These are phyloP conservation scores for Sclerurus mexicanus DNA, from an alignment of 2,113 vertebrate genomes.

Conservation along the genomic window DNA sequence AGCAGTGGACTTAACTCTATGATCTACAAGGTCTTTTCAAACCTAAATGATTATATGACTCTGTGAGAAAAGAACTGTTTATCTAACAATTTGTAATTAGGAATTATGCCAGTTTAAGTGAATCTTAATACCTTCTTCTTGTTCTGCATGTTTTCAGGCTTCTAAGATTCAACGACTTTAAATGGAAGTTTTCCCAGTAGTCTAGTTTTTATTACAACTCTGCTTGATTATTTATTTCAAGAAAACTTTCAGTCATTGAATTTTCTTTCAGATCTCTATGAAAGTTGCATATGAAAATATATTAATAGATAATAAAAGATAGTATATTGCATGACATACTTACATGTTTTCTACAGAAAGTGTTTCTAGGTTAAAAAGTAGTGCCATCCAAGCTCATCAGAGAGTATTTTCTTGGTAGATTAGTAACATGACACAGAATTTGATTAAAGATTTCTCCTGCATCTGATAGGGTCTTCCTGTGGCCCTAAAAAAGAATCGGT, in stretches of 20 bases:
- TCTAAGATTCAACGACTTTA: not conserved
- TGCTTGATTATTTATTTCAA: not conserved
- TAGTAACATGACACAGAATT: not conserved
- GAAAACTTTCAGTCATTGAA: not conserved
- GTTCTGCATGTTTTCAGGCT: not conserved
- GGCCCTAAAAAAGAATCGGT: not conserved
- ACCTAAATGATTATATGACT: not conserved
- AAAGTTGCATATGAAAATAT: not conserved
- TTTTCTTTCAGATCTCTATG: not conserved
- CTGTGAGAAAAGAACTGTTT: not conserved
- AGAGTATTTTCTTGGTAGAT: not conserved
- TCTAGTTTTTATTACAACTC: not conserved
- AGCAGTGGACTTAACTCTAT: not conserved
- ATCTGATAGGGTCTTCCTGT: not conserved
- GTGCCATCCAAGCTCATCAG: not conserved
- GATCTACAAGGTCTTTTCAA: not conserved
- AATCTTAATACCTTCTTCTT: not conserved
- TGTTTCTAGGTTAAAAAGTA: not conserved
- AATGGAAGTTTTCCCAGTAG: not conserved
- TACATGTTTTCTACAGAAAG: not conserved
- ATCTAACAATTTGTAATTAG: not conserved
- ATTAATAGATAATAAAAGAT: not conserved
- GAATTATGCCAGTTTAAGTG: not conserved
- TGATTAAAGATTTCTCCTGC: not conserved
- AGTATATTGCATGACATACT: not conserved